Conservation (phyloP, 1,140 invertebrate species). For the Heliconius himera region DNA sequence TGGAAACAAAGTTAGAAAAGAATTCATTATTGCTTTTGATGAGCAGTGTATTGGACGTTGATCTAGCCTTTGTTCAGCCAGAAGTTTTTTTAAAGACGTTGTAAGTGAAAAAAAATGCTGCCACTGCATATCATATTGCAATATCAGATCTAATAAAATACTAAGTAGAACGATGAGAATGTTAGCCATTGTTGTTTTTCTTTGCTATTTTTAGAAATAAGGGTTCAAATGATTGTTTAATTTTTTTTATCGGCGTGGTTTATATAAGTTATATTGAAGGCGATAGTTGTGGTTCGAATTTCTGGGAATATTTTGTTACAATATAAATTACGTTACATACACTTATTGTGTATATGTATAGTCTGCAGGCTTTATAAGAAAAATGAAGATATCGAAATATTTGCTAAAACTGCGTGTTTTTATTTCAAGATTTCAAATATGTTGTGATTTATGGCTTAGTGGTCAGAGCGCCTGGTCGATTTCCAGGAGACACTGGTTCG, state of each 20-base stretch:
- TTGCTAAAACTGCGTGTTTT: too few species aligned
- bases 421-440: too few species aligned
- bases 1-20: background rate
- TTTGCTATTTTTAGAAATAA: background rate
- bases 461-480: too few species aligned
- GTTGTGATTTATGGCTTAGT: too few species aligned
- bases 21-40: background rate
- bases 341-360: too few species aligned
- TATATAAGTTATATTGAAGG: too few species aligned
- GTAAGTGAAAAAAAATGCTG: background rate
- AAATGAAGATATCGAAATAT: too few species aligned
- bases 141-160: background rate
- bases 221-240: background rate
- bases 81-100: background rate
- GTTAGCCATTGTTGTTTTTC: background rate
- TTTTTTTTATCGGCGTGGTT: background rate
- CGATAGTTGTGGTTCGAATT: too few species aligned
- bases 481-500: too few species aligned
- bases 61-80: background rate
- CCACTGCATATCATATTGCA: background rate
- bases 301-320: too few species aligned
- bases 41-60: background rate
- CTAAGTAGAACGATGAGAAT: background rate
- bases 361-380: too few species aligned
- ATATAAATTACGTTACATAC: too few species aligned